Evolutionary conservation across 2,888 invertebrate species (phyloP), one percentile per base, ranked within the genome.

Genomic region (Dimorphilus gyrociliatus): DNA sequence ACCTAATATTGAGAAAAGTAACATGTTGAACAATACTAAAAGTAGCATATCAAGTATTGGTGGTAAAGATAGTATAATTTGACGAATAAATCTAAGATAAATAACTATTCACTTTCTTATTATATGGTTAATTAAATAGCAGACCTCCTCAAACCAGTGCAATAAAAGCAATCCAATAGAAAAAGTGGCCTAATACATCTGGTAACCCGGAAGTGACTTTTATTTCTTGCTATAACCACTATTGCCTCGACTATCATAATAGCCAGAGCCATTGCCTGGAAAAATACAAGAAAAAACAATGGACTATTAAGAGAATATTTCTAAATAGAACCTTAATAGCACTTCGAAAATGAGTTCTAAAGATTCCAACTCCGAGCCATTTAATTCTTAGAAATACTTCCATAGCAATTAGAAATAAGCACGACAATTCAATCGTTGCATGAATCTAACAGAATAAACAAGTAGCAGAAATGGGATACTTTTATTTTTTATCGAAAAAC

Each of bases 21-120:
- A 72, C 44, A 85, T 78, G 58, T 82, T 78, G 63, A 84, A 82
- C 55, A 84, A 67, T 16, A 84, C 66, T 33, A 85, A 68, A 19
- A 78, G 73, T 49, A 85, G 63, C 81, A 85, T 82, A 60, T 84
- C 82, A 43, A 84, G 63, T 46, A 84, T 82, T 3, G 84, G 81
- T 10, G 82, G 82, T 42, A 84, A 55, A 1, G 80, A 79, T 63
- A 81, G 81, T 36, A 84, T 64, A 42, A 82, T 80, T 64, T 84
- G 81, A 3, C 63, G 46, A 19, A 60, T 50, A 30, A 63, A 60
- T 34, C 60, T 60, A 45, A 27, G 46, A 44, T 21, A 14, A 36
- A 37, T 33, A 23, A 37, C 12, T 17, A 14, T 8, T 33, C 8
- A 16, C 8, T 7, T 12, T 7, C n/a, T 26, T 12, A 19, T 12